Base-by-base conservation (phyloP, 53 echinoderm and acorn worm genomes). In the Zoroaster sp. region DNA sequence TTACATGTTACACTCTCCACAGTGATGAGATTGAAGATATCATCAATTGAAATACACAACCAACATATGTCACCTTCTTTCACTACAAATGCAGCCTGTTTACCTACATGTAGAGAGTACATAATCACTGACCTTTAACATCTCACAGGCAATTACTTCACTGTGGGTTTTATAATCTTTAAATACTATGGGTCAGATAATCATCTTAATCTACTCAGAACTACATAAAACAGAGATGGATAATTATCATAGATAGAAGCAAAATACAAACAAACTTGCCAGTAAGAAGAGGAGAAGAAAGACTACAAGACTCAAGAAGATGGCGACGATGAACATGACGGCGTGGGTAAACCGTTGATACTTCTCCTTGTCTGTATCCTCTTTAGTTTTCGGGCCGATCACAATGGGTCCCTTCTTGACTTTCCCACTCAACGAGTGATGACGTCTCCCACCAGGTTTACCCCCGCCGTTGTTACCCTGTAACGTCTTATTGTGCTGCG, bases 251-350 rank as follows among this genome's bases (percentile, higher is more conserved):
- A 93, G 88, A 72, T 96, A 96, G 66, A 96, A 96, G 72, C 96
- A 96, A 72, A 96, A 96, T 42, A 96, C 96, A 94, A 96, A 96
- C 44, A 96, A 88, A 96, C 96, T 96, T 96, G 96, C 96, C 96
- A 96, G 91, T 47, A 96, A 80, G 74, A 96, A 96, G 13, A 96
- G 96, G 34, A 96, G 90, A 4, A 96, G 94, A 91, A 96, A 96
- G 23, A 96, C 96, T 20, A 96, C 96, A 1, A 96, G 83, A 54
- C 96, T 96, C 15, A 96, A 83, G 88, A 96, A 96, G 83, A 96
- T 93, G 67, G 96, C 96, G 9, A 96, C 96, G 55, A 96, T 96
- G 89, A 96, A 94, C 96, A 96, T 96, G 80, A 96, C 94, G 41
- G 92, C 94, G 45, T 96, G 96, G 40, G 96, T 96, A 73, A 96